These are phyloP conservation scores for Ectropis grisescens DNA, from an alignment of 1,140 invertebrate genomes.

Conservation along the genomic window DNA sequence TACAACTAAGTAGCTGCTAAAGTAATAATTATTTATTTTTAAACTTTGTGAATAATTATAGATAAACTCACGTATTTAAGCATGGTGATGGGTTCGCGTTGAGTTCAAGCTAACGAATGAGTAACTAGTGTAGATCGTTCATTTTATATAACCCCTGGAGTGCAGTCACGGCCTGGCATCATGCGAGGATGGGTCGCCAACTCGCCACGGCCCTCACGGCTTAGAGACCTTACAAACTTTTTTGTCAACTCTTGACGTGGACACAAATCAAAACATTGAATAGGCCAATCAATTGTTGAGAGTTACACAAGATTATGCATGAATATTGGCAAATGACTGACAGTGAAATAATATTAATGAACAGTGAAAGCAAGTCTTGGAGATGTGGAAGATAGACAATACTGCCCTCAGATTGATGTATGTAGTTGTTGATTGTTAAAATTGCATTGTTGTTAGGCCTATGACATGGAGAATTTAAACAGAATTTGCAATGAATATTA, in stretches of 20 bases:
- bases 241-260: conserved; percentile 7
- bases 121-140: conserved; percentile 47
- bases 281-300: background rate
- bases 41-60: too few relatives aligned
- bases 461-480: too few relatives aligned
- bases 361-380: too few relatives aligned
- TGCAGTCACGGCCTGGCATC: conserved; percentile 55
- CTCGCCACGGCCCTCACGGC: conserved; percentile 6
- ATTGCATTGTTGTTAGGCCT: too few relatives aligned
- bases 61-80: conserved; percentile 63
- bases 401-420: too few relatives aligned
- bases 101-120: conserved; percentile 66
- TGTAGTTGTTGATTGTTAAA: too few relatives aligned
- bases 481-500: too few relatives aligned
- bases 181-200: conserved; percentile 37
- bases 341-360: too few relatives aligned
- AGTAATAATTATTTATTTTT: too few relatives aligned
- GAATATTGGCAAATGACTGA: background rate
- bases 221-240: conserved; percentile 11
- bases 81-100: conserved; percentile 54
- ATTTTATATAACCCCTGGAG: conserved; percentile 55
- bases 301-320: background rate
- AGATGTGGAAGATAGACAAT: too few relatives aligned
- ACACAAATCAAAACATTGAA: conserved; percentile 2
- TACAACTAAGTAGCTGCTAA: too few relatives aligned